Percentiles rank a stretch among this genome's conserved stretches.
These are phyloP conservation scores for Imbricaverruca yamaguchii DNA, from an alignment of 2,888 invertebrate species.

Conservation along the genomic window DNA sequence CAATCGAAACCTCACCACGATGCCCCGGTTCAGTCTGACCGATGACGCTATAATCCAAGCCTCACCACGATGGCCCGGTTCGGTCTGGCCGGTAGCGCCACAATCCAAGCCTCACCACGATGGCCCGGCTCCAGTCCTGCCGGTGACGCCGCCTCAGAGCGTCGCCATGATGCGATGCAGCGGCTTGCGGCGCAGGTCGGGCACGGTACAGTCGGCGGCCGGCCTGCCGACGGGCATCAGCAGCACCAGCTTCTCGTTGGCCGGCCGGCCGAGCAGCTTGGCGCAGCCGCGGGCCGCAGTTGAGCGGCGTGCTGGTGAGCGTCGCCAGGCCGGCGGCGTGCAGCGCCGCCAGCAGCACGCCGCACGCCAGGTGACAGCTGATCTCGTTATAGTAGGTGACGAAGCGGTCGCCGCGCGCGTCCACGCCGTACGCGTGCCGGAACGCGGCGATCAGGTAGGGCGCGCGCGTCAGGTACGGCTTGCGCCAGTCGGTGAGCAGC, in stretches of 20 bases:
- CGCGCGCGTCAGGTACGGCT: slow-evolving; percentile 77
- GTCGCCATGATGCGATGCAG: slow-evolving; percentile 62
- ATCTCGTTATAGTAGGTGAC: slow-evolving; percentile 73
- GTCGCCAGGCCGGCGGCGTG: slow-evolving; percentile 83
- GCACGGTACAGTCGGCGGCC: slow-evolving; percentile 63
- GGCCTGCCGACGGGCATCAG: slow-evolving; percentile 82
- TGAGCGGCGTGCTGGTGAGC: slow-evolving; percentile 80
- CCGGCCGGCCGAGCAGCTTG: slow-evolving; percentile 65
- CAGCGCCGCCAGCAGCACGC: slow-evolving; percentile 73
- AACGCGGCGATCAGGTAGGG: slow-evolving; percentile 79
- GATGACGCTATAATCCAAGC: too few relatives aligned
- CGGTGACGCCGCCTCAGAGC: too few relatives aligned
- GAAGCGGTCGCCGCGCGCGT: slow-evolving; percentile 28
- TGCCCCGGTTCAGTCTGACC: too few relatives aligned
- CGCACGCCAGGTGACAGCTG: slow-evolving; percentile 73
- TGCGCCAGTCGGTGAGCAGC: slow-evolving; percentile 64
- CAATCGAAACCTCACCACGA: too few relatives aligned
- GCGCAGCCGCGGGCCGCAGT: slow-evolving; percentile 74
- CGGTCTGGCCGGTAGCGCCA: too few relatives aligned
- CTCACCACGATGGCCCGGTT: too few relatives aligned
- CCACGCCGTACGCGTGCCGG: slow-evolving; percentile 64
- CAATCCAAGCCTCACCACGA: too few relatives aligned
- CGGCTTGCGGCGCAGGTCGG: slow-evolving; percentile 62
- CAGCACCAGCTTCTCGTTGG: slow-evolving; percentile 69
- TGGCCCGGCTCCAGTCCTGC: too few relatives aligned